Conservation (phyloP, 1,140 invertebrate genomes). For the Dendrolimus kikuchii region DNA sequence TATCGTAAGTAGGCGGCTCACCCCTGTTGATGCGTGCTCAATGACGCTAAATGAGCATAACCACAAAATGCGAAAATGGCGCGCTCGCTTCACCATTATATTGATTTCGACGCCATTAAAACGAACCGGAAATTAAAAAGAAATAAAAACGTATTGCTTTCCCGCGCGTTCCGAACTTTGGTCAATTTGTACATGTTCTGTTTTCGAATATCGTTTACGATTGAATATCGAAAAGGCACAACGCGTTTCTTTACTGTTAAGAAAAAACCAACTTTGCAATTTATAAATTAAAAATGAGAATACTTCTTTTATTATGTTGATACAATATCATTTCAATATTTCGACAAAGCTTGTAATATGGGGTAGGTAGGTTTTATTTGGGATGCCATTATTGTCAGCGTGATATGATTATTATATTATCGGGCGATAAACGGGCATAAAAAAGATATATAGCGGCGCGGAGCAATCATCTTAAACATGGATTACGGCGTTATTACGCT, state of each 20-base stretch:
- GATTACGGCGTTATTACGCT: conserved; percentile 58
- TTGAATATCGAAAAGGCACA: conserved; percentile 30
- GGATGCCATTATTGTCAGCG: conserved; percentile 67
- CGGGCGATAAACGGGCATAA: conserved; percentile 66
- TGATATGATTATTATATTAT: conserved; percentile 71
- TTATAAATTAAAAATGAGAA: conserved; percentile 14
- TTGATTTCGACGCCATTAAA: conserved; percentile 71
- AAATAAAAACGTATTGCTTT: conserved; percentile 71
- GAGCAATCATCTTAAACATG: conserved; percentile 52
- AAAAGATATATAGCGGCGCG: conserved; percentile 60
- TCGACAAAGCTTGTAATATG: conserved; percentile 25
- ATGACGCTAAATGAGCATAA: conserved; percentile 67
- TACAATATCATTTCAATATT: conserved; percentile 28
- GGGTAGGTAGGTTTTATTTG: conserved; percentile 68
- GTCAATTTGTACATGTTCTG: conserved; percentile 66
- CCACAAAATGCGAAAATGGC: conserved; percentile 67
- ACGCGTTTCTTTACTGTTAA: conserved; percentile 4
- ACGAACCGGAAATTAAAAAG: conserved; percentile 70
- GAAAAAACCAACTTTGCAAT: conserved; percentile 19
- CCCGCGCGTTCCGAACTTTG: conserved; percentile 64
- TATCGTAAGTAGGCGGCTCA: conserved; percentile 22
- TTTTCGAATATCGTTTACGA: conserved; percentile 51
- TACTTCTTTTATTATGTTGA: conserved; percentile 10
- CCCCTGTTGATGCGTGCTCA: conserved; percentile 44
- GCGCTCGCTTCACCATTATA: conserved; percentile 64